These are phyloP conservation scores for Ameiurus melas DNA, from an alignment of 2,113 vertebrate genomes.

Conservation along the genomic window DNA sequence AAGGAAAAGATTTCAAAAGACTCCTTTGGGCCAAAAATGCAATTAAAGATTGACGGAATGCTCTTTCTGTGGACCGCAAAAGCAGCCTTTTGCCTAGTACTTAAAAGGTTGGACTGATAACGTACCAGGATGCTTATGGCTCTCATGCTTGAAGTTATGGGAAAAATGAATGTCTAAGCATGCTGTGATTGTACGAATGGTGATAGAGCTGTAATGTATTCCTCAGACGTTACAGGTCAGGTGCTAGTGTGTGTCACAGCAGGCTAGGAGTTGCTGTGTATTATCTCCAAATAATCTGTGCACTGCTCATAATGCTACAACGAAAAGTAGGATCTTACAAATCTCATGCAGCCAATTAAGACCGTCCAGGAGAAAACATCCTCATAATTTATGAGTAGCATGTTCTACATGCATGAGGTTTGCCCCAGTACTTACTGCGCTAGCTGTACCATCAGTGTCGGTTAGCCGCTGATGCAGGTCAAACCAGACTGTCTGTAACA, in stretches of 20 bases:
- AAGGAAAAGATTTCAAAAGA: neutral
- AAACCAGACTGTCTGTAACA: conserved; percentile 89
- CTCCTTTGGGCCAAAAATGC: neutral
- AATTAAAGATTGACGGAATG: conserved; percentile 12
- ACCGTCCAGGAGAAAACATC: neutral
- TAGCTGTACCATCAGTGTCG: conserved; percentile 82
- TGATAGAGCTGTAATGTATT: neutral
- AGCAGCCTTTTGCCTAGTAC: neutral
- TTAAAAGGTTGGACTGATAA: neutral
- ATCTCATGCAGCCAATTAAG: conserved; percentile 7
- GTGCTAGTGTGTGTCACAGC: conserved; percentile 5
- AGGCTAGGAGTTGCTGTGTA: neutral
- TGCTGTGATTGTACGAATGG: conserved; percentile 15
- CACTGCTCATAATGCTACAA: neutral
- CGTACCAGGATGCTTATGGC: conserved; percentile 8
- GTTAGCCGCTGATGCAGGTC: conserved; percentile 95
- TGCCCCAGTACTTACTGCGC: conserved; percentile 79
- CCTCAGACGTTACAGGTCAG: neutral
- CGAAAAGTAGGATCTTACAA: neutral
- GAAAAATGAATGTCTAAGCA: conserved; percentile 10
- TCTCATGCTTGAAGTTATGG: neutral
- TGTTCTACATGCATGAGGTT: conserved; percentile 33
- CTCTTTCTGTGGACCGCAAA: conserved; percentile 2
- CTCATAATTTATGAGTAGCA: neutral
- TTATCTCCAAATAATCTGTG: neutral